Conservation (phyloP, 2,113 vertebrate species). For the Phycodurus eques region DNA sequence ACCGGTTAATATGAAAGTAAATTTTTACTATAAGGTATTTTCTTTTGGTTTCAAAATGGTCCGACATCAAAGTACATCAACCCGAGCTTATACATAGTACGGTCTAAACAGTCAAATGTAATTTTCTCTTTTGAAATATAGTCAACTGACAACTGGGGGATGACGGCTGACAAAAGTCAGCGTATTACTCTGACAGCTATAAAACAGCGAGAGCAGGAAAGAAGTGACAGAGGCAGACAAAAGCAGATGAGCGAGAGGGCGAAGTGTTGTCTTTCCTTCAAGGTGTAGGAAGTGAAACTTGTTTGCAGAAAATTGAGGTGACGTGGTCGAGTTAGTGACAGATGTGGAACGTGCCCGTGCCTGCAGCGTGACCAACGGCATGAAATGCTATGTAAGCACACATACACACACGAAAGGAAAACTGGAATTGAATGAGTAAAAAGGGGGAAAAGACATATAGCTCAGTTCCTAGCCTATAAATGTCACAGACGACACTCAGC, state of each 20-base stretch:
- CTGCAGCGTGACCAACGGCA: constrained; percentile 62
- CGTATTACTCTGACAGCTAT: constrained; percentile 37
- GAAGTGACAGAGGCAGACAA: constrained; percentile 47
- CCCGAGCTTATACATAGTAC: not conserved
- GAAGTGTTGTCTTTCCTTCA: constrained; percentile 51
- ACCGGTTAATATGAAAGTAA: not conserved
- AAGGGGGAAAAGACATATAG: constrained; percentile 44
- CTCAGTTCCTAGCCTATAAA: constrained; percentile 68
- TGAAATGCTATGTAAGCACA: constrained; percentile 42
- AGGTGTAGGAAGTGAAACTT: constrained; percentile 50
- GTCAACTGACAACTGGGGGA: constrained; percentile 19
- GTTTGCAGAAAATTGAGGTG: constrained; percentile 63
- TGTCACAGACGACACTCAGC: constrained; percentile 71
- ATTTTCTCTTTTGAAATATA: not conserved
- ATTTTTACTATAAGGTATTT: not conserved
- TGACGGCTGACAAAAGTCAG: constrained; percentile 50
- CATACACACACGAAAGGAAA: constrained; percentile 17
- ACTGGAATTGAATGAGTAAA: constrained; percentile 40
- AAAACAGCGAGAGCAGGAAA: constrained; percentile 36
- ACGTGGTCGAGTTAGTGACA: constrained; percentile 60
- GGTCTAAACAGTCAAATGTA: not conserved
- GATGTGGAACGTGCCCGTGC: constrained; percentile 58
- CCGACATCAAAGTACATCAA: no score
- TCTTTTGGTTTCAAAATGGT: not conserved
- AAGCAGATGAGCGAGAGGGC: constrained; percentile 22